Evolutionary conservation across 2,113 vertebrate genomes (phyloP).

Genomic region (Sinocyclocheilus rhinocerous): DNA sequence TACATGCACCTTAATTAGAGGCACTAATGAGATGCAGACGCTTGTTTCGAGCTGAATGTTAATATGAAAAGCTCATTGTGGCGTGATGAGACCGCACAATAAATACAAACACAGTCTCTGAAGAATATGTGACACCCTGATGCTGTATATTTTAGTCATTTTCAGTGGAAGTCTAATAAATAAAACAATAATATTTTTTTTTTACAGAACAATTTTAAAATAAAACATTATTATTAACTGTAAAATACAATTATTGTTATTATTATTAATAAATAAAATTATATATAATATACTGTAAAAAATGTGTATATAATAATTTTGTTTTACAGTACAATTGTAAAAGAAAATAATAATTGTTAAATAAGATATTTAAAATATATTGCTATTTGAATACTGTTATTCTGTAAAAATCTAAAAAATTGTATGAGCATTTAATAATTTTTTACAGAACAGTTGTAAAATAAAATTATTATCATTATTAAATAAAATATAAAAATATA

Average conservation of each 20-base stretch:
- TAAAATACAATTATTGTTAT: background rate
- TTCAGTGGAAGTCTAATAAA: background rate
- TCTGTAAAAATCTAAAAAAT: background rate
- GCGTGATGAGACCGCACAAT: background rate
- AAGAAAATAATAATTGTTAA: background rate
- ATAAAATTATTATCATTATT: background rate
- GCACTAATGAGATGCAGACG: background rate
- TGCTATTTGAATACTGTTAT: background rate
- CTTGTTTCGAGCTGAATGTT: background rate
- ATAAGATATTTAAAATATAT: background rate
- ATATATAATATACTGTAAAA: too few relatives aligned
- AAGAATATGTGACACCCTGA: background rate
- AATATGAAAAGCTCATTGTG: background rate
- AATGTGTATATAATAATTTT: background rate
- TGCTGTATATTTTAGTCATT: background rate
- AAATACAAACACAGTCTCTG: background rate
- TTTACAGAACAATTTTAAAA: background rate
- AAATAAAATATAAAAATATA: background rate
- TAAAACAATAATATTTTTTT: background rate
- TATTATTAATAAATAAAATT: too few relatives aligned
- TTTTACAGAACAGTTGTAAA: background rate
- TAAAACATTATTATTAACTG: background rate
- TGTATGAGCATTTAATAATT: background rate
- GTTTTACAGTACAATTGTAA: background rate
- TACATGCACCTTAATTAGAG: conserved; percentile 16